These are phyloP conservation scores for Montipora sp. DNA, from an alignment of 64 coral and sea anemone species.

Conservation along the genomic window DNA sequence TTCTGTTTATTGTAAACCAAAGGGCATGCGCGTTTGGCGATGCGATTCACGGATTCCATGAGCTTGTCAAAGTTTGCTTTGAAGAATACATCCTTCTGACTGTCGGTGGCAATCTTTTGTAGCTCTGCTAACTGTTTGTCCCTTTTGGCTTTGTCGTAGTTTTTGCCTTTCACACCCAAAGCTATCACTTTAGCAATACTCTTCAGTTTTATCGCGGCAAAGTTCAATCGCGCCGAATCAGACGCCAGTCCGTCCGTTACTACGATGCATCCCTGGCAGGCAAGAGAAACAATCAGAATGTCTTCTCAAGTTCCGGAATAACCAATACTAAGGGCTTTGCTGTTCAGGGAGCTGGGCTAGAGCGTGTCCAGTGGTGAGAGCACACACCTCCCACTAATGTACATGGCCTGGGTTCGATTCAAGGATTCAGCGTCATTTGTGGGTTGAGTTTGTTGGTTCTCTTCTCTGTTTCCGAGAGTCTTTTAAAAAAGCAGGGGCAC, in stretches of 20 bases:
- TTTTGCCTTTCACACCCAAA: not conserved
- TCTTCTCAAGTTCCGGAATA: no score
- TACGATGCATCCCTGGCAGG: not conserved
- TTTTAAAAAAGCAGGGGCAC: no score
- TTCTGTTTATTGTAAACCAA: not conserved
- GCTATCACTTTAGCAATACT: not conserved
- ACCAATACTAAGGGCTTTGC: no score
- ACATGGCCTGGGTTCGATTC: no score
- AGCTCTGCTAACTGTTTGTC: not conserved
- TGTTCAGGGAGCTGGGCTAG: no score
- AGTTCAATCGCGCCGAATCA: not conserved
- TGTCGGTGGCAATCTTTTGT: not conserved
- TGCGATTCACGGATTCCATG: not conserved
- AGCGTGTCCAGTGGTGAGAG: no score
- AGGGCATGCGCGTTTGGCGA: constrained; percentile 19
- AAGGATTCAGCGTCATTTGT: no score
- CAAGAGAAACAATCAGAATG: not conserved
- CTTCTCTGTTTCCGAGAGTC: no score
- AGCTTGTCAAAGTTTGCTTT: not conserved
- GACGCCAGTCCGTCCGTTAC: not conserved
- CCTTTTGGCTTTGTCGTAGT: not conserved
- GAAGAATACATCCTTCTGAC: not conserved
- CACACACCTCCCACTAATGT: no score
- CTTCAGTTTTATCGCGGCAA: not conserved
- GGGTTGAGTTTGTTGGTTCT: no score